Evolutionary conservation across 2,888 invertebrate species (phyloP), one percentile per base, ranked within the genome.

Genomic region (Xylocampa areola): DNA sequence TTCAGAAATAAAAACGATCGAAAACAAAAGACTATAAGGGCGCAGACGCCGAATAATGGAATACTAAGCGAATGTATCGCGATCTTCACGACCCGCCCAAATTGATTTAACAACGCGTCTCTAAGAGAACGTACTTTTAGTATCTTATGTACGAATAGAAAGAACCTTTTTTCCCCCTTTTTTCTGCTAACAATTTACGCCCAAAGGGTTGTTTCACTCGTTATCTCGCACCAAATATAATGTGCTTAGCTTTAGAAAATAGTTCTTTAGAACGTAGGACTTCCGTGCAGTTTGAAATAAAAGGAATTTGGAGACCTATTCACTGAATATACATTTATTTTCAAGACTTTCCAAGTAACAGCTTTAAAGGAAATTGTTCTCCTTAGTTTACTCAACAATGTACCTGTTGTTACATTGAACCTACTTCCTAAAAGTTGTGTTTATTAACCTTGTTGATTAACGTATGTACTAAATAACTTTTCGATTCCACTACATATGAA

Each of bases 91-190:
- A 81, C 80, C 84, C 84, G 48, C 62, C 72, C 68, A 84, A 88
- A 89, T 88, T 86, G 86, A 87, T 86, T 87, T 84, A 86, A 83
- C 80, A 78, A 76, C 60, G 65, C 68, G 63, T 60, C 68, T 61
- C 66, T 72, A 59, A 51, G 41, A 40, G 70, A 78, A 74, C 70
- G 73, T 80, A 70, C 74, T 77, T 77, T 74, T 63, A 68, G 68
- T 64, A 61, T 60, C 58, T 73, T 71, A 73, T 68, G 59, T 60
- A 55, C 47, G 30, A 64, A 50, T 49, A 53, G 19, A 68, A 66
- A 62, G 33, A 49, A 65, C 55, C 52, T 48, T 65, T 62, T 62
- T 49, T 17, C 36, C 13, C 41, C 41, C 52, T 68, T 70, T 60
- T 68, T 71, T 60, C 65, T 40, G 43, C 48, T 53, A 65, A 68